A percentile compares a stretch with the other conserved stretches of the same genome.
These are phyloP conservation scores for Augochlora pura DNA, from an alignment of 1,140 invertebrate genomes.

Conservation along the genomic window DNA sequence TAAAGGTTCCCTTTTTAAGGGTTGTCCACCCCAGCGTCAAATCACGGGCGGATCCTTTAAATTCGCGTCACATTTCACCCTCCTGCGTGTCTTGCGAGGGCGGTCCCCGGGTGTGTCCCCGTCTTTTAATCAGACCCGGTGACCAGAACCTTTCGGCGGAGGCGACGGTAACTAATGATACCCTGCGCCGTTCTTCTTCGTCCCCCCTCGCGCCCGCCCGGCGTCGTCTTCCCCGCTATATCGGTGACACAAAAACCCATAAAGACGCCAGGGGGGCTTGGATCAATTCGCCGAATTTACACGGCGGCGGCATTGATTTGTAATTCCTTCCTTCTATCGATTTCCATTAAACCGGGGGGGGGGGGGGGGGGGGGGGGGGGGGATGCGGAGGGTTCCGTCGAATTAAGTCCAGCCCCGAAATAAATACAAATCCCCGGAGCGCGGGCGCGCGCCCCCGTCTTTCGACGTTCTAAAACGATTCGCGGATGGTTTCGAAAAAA, in stretches of 20 bases:
- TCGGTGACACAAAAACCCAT: slow-evolving; percentile 32
- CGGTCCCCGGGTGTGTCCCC: slow-evolving; percentile 51
- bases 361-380: not conserved
- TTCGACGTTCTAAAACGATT: too few species aligned
- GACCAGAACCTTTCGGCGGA: slow-evolving; percentile 71
- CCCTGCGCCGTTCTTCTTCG: slow-evolving; percentile 60
- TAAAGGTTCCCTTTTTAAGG: slow-evolving; percentile 77
- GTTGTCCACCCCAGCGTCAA: slow-evolving; percentile 74
- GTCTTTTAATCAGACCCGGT: slow-evolving; percentile 77
- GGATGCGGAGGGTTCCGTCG: not conserved
- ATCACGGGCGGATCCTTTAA: slow-evolving; percentile 77
- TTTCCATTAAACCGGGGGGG: not conserved
- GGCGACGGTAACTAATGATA: slow-evolving; percentile 78
- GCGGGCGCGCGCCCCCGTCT: too few species aligned
- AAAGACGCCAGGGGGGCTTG: not conserved
- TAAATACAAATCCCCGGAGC: not conserved
- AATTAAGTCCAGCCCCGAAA: not conserved
- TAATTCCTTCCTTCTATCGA: slow-evolving; percentile 10
- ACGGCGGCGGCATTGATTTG: slow-evolving; percentile 3
- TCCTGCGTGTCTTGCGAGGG: slow-evolving; percentile 55
- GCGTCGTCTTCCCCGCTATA: slow-evolving; percentile 50
- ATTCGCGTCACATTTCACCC: slow-evolving; percentile 79
- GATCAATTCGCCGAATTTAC: slow-evolving; percentile 11
- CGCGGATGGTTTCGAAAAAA: too few species aligned
- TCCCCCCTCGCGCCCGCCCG: slow-evolving; percentile 27